Conservation (phyloP, 1,140 invertebrate species). For the Brachionus manjavacas region DNA sequence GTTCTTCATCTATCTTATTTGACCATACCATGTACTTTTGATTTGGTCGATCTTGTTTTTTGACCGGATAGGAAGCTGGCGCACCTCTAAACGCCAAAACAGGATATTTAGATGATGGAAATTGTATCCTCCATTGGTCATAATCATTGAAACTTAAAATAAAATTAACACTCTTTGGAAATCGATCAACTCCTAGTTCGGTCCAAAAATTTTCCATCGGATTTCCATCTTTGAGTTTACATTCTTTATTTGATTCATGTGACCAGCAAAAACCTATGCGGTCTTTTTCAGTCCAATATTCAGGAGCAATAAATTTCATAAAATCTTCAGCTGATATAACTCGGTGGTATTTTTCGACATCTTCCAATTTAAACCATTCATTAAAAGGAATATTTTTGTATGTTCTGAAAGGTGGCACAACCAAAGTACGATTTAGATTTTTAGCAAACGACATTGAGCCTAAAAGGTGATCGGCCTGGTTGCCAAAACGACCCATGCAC, state of each 20-base stretch:
- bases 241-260: constrained; percentile 58
- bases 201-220: constrained; percentile 99
- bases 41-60: constrained; percentile 71
- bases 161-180: constrained; percentile 80
- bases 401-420: constrained; percentile 68
- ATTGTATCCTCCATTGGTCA: constrained; percentile 58
- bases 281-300: constrained; percentile 74
- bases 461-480: constrained; percentile 90
- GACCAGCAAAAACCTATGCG: constrained; percentile 64
- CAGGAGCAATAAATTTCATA: constrained; percentile 73
- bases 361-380: constrained; percentile 78
- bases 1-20: constrained; percentile 64
- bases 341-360: constrained; percentile 71
- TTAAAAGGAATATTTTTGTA: constrained; percentile 83
- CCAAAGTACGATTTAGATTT: constrained; percentile 78
- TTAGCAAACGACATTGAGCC: constrained; percentile 84
- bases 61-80: constrained; percentile 91
- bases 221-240: constrained; percentile 94
- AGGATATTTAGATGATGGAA: constrained; percentile 64
- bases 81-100: constrained; percentile 73
- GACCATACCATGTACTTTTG: constrained; percentile 84
- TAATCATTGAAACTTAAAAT: constrained; percentile 77
- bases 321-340: constrained; percentile 86
- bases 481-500: constrained; percentile 90
- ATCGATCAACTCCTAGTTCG: constrained; percentile 81